Conservation (phyloP, 2,888 invertebrate genomes). For the Caenorhabditis japonica region DNA sequence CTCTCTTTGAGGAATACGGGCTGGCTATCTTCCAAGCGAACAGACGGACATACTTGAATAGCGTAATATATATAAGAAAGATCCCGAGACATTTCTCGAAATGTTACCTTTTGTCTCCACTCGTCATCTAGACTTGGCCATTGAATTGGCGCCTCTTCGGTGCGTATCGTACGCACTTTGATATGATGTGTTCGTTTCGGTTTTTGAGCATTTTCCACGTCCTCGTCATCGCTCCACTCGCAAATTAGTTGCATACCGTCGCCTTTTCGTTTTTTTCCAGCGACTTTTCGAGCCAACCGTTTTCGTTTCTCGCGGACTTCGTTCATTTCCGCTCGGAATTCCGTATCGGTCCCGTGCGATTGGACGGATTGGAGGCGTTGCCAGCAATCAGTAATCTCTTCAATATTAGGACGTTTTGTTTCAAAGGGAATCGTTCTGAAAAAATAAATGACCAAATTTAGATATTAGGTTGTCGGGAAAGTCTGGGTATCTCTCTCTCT, state of each 20-base stretch:
- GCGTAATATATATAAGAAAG: too few species aligned
- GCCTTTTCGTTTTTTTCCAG: constrained; percentile 28
- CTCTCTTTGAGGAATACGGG: too few species aligned
- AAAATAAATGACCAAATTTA: too few species aligned
- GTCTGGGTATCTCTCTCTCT: too few species aligned
- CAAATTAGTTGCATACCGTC: constrained; percentile 29
- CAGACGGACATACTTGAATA: too few species aligned
- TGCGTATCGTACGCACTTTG: constrained; percentile 27
- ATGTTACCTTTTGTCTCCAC: constrained; percentile 37
- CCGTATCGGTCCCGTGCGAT: constrained; percentile 58
- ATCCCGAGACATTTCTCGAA: too few species aligned
- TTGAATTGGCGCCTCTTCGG: constrained; percentile 71
- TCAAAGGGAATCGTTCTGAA: constrained; percentile 84
- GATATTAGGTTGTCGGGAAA: too few species aligned
- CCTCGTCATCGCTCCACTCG: constrained; percentile 48
- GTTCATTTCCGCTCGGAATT: constrained; percentile 50
- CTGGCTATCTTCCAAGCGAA: too few species aligned
- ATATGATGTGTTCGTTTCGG: constrained; percentile 29
- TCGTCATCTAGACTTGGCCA: constrained; percentile 73
- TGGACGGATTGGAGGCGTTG: constrained; percentile 49
- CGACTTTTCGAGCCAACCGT: constrained; percentile 32
- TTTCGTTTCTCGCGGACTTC: constrained; percentile 46
- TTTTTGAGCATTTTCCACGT: constrained; percentile 11
- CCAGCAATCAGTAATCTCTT: constrained; percentile 85
- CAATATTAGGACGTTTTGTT: constrained; percentile 86